Conservation (phyloP, 2,888 invertebrate genomes). For the Rhingia campestris region DNA sequence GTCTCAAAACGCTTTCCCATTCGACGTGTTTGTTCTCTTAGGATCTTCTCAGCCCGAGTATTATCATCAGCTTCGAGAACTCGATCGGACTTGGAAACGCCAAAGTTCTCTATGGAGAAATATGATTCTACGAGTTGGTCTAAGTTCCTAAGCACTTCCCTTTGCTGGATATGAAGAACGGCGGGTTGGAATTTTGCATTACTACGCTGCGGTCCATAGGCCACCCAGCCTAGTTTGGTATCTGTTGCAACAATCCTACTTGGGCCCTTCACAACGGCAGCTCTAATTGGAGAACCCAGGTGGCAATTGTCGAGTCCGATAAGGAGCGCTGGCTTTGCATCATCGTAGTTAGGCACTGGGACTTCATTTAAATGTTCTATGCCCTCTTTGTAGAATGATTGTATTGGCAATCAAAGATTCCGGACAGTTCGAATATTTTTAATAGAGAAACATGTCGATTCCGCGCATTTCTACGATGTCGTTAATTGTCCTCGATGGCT, state of each 20-base stretch:
- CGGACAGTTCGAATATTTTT: neutral
- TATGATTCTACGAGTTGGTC: conserved; percentile 1
- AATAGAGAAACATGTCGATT: neutral
- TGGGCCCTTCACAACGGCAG: neutral
- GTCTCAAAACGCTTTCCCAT: neutral
- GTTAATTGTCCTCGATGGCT: conserved; percentile 12
- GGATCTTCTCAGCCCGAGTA: neutral
- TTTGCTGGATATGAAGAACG: neutral
- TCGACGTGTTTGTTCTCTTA: neutral
- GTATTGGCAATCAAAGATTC: neutral
- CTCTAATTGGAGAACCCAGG: neutral
- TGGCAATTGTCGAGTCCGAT: neutral
- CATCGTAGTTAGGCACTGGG: neutral
- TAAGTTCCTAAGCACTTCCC: neutral
- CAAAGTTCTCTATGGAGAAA: conserved; percentile 13
- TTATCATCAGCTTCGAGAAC: conserved; percentile 12
- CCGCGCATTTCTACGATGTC: neutral
- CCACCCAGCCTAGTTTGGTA: neutral
- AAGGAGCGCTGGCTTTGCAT: neutral
- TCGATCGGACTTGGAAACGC: neutral
- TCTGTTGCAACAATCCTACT: neutral
- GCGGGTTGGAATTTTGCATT: neutral
- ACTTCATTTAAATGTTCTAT: neutral
- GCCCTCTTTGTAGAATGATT: neutral
- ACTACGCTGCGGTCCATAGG: neutral